Evolutionary conservation across 2,888 invertebrate genomes (phyloP), one percentile per base, ranked within the genome.

Genomic region (Amiota minor): DNA sequence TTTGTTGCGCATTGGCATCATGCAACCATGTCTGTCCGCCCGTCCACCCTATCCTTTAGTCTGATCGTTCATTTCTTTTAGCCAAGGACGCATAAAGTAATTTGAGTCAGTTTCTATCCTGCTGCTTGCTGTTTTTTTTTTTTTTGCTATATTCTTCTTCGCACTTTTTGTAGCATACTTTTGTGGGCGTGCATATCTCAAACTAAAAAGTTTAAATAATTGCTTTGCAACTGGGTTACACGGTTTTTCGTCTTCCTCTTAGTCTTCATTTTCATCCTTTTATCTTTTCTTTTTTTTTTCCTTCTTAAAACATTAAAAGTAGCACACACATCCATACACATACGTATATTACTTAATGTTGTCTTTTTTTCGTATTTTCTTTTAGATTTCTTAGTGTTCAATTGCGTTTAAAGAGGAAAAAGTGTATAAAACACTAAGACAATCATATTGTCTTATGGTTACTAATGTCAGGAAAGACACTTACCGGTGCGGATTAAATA

Each of bases 1-100:
- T 68, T 53, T 53, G 67, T 68, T 68, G 67, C 67, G 20, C 50
- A 50, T 47, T 53, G 50, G 20, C 67, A 18, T 50, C 67, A 68
- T 68, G 67, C 67, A 68, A 68, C 50, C 35, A 23, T 46, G 46
- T 56, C 70, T 46, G 56, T 56, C 56, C 12, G 56, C 18, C 55
- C 35, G 46, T 55, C 69, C 45, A 23, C 53, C 50, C 20, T 18
- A 35, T 35, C 35, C 35, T 35, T 35, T 35, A 35, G 35, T 35
- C 35, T 35, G 35, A 35, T 35, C 35, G 35, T 35, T 35, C 61
- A 23, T 23, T 61, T 9, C 23, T 61, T 61, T 61, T 35, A 14
- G n/a, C 35, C 62, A 35, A 35, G 62, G 20, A 62, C 45, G 35
- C 35, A 35, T 62, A n/a, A 9, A 12, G 53, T 50, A 3, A 50